Percentiles rank a stretch among this genome's conserved stretches.
phyloP scores from a whole-genome alignment of 2,797 vertebrate genomes.

The Dryobates pubescens region DNA sequence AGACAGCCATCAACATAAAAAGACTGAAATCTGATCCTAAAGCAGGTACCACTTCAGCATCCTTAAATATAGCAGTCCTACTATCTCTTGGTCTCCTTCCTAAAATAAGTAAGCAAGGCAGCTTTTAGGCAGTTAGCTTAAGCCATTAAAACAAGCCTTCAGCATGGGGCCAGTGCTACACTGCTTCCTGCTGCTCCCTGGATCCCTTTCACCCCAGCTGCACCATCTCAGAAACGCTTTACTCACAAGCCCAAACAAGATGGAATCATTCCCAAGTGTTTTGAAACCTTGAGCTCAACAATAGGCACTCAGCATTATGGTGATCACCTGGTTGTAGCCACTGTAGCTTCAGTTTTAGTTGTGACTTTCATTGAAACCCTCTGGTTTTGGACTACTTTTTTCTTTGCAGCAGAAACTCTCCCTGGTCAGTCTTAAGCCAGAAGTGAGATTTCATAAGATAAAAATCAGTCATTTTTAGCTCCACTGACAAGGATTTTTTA shows the following conservation, averaged over 20 bases:
- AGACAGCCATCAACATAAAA: background rate
- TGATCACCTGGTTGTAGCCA: slow-evolving; percentile 45
- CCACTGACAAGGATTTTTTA: background rate
- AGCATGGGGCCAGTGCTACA: background rate
- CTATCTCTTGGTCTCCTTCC: background rate
- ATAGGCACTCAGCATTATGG: slow-evolving; percentile 3
- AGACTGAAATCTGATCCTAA: background rate
- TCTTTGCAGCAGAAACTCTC: slow-evolving; percentile 9
- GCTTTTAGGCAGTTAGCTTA: background rate
- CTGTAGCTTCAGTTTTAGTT: slow-evolving; percentile 29
- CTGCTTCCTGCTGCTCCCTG: background rate
- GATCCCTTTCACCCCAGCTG: slow-evolving; percentile 65
- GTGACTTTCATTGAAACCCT: slow-evolving; percentile 26
- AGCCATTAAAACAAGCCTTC: slow-evolving; percentile 35
- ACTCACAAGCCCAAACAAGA: slow-evolving; percentile 53
- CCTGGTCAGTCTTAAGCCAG: background rate
- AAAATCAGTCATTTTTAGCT: background rate
- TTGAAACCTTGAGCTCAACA: slow-evolving; percentile 36
- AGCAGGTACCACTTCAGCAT: background rate
- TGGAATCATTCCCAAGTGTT: slow-evolving; percentile 53
- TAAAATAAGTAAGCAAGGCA: background rate
- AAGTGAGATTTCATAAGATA: background rate
- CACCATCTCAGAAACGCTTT: slow-evolving; percentile 40
- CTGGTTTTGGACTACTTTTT: background rate
- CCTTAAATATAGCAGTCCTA: background rate